These are phyloP conservation scores for Tychaedon coryphoeus DNA, from an alignment of 2,113 vertebrate species.

Conservation along the genomic window DNA sequence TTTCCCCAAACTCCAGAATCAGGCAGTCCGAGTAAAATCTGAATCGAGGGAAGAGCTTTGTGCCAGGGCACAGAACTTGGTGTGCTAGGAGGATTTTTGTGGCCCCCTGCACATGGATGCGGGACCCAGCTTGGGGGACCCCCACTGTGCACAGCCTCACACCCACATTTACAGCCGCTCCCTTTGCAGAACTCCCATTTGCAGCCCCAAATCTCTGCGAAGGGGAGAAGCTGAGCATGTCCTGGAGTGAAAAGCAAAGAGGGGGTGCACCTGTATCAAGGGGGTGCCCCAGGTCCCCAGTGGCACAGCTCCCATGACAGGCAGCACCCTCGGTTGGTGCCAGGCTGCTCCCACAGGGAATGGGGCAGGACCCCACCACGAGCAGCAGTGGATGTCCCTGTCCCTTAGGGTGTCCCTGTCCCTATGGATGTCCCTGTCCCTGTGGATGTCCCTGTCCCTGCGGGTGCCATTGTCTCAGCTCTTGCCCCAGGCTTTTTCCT, in stretches of 20 bases:
- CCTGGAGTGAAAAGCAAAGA: not conserved
- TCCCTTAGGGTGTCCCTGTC: not conserved
- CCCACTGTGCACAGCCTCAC: accelerated
- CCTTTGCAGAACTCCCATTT: accelerated
- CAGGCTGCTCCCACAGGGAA: not conserved
- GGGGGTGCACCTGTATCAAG: accelerated
- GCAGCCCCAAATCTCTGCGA: accelerated
- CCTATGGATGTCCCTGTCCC: not conserved
- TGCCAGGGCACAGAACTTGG: not conserved
- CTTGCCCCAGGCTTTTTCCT: not conserved
- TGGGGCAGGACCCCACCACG: not conserved
- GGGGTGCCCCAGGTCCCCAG: not conserved
- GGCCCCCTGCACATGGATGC: accelerated
- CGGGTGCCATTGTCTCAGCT: not conserved
- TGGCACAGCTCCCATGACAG: not conserved
- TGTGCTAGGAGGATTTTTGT: not conserved
- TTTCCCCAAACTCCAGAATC: not conserved
- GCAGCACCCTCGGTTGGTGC: not conserved
- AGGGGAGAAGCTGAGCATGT: accelerated
- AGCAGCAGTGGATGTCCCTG: not conserved
- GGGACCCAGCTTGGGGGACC: not conserved
- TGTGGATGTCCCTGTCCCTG: not conserved
- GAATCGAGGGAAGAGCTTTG: not conserved
- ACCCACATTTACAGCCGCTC: accelerated
- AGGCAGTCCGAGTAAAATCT: not conserved